Evolutionary conservation across 2,113 vertebrate species (phyloP).

Genomic region (Notarius lentiginosus): DNA sequence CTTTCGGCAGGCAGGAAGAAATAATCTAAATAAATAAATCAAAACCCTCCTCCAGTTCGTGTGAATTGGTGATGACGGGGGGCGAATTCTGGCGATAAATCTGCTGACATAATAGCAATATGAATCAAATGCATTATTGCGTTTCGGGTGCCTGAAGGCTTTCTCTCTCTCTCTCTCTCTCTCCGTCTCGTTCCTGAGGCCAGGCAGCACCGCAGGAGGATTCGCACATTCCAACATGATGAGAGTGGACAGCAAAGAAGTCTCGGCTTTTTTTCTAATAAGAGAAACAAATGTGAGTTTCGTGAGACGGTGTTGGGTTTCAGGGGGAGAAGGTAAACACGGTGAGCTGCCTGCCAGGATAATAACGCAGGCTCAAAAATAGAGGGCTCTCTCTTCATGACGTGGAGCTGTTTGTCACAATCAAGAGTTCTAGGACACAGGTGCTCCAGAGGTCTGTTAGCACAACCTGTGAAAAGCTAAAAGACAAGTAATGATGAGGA

Average conservation of each 20-base stretch:
- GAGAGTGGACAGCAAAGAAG: conserved; percentile 51
- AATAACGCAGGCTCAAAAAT: conserved; percentile 12
- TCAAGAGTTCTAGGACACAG: conserved; percentile 19
- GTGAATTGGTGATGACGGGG: conserved; percentile 64
- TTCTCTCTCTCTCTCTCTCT: conserved; percentile 13
- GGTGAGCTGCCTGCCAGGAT: not conserved
- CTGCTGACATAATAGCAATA: conserved; percentile 64
- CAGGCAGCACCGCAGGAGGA: conserved; percentile 37
- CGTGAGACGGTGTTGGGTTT: conserved; percentile 48
- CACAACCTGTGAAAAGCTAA: not conserved
- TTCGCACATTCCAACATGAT: conserved; percentile 52
- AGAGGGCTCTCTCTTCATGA: not conserved
- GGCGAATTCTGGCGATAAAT: conserved; percentile 62
- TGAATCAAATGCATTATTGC: conserved; percentile 71
- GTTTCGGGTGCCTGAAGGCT: conserved; percentile 57
- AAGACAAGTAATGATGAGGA: not conserved
- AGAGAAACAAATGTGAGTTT: conserved; percentile 58
- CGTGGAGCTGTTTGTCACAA: conserved; percentile 5
- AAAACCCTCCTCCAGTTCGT: conserved; percentile 55
- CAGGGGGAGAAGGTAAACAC: not conserved
- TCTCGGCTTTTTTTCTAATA: conserved; percentile 39
- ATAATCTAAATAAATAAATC: conserved; percentile 69
- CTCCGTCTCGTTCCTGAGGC: conserved; percentile 23
- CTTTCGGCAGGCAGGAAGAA: conserved; percentile 49
- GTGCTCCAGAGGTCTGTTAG: not conserved